A percentile compares a stretch with the other conserved stretches of the same genome.
phyloP scores from a whole-genome alignment of 2,888 invertebrate species.

The Stenichneumon culpator region DNA sequence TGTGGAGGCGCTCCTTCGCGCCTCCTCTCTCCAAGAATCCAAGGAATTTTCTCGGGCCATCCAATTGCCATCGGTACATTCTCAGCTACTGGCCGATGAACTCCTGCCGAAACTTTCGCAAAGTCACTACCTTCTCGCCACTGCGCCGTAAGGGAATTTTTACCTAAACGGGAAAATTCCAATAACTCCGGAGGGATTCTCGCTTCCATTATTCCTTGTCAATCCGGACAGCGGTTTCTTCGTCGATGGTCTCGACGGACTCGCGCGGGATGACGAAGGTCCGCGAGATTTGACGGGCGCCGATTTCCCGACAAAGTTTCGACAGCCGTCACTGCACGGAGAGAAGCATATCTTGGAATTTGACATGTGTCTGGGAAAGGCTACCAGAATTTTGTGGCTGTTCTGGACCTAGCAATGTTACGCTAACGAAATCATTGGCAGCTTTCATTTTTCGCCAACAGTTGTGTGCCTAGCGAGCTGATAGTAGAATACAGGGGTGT shows the following conservation, averaged over 20 bases:
- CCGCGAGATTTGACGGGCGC: neutral
- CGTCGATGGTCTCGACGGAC: neutral
- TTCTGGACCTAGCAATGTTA: too few relatives aligned
- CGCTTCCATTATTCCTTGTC: slow-evolving; percentile 25
- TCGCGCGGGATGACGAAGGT: neutral
- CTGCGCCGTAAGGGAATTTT: slow-evolving; percentile 22
- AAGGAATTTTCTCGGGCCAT: slow-evolving; percentile 31
- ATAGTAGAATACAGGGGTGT: too few relatives aligned
- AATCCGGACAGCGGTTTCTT: neutral
- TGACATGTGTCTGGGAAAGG: too few relatives aligned
- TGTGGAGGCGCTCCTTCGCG: neutral
- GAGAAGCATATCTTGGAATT: too few relatives aligned
- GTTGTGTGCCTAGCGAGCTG: too few relatives aligned
- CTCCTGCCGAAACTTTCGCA: slow-evolving; percentile 18
- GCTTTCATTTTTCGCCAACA: too few relatives aligned
- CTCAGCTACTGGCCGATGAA: slow-evolving; percentile 42
- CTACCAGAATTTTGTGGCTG: too few relatives aligned
- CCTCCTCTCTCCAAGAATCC: slow-evolving; percentile 32
- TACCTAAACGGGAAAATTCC: slow-evolving; percentile 49
- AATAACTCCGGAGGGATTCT: slow-evolving; percentile 9
- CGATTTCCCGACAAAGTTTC: neutral
- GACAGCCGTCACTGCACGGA: too few relatives aligned
- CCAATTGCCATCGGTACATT: slow-evolving; percentile 35
- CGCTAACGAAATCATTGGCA: too few relatives aligned
- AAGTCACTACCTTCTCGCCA: neutral